phyloP scores from a whole-genome alignment of 2,113 vertebrate genomes.

The Euleptes europaea region DNA sequence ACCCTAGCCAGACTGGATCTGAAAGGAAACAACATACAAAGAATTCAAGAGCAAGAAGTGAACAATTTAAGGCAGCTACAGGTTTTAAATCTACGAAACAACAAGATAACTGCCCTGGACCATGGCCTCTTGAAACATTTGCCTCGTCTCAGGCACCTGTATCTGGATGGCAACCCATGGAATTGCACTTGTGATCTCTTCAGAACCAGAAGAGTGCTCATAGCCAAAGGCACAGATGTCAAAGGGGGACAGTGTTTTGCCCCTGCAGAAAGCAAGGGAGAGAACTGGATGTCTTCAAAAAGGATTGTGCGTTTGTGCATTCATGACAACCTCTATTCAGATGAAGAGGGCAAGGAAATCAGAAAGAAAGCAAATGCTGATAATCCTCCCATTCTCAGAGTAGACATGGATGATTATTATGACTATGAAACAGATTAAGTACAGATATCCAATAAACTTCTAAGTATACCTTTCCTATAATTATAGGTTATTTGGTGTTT shows the following conservation, averaged over 20 bases:
- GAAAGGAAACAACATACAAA: conserved; percentile 79
- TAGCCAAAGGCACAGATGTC: conserved; percentile 78
- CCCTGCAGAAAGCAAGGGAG: conserved; percentile 70
- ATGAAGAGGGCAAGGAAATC: conserved; percentile 58
- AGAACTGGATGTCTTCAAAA: conserved; percentile 80
- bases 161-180: conserved; percentile 84
- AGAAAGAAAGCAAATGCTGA: conserved; percentile 62
- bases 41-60: conserved; percentile 74
- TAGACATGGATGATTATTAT: conserved; percentile 73
- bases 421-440: conserved; percentile 80
- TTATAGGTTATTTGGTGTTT: not conserved
- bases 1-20: conserved; percentile 81
- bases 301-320: conserved; percentile 76
- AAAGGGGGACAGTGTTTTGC: conserved; percentile 75
- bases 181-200: conserved; percentile 83
- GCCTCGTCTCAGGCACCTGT: conserved; percentile 76
- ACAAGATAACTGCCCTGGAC: conserved; percentile 77
- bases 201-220: conserved; percentile 67
- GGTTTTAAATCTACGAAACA: conserved; percentile 84
- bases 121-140: conserved; percentile 71
- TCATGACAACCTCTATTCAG: conserved; percentile 46
- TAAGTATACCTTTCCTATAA: not conserved
- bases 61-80: conserved; percentile 80
- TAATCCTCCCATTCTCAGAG: conserved; percentile 40
- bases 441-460: not conserved